Conservation (phyloP, 2,797 vertebrate species). For the Acipenser transmontanus region DNA sequence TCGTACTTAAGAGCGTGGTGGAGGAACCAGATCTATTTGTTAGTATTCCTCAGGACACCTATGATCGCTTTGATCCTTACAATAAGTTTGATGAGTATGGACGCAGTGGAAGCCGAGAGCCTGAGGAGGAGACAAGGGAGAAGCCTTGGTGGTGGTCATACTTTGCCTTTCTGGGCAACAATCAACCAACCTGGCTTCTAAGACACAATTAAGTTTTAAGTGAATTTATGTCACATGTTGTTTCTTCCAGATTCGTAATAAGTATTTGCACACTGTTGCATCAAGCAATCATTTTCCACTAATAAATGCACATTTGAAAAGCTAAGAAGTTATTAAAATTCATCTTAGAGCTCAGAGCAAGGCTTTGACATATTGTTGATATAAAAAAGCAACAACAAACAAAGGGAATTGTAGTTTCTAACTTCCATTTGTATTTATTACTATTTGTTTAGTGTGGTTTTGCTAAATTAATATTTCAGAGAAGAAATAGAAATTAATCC, state of each 20-base stretch:
- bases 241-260: not conserved
- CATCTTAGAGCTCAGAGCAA: too few relatives aligned
- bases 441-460: too few relatives aligned
- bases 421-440: too few relatives aligned
- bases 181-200: conserved; percentile 84
- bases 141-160: conserved; percentile 98
- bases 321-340: not conserved
- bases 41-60: conserved; percentile 31
- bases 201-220: conserved; percentile 54
- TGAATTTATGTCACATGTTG: not conserved
- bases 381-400: too few relatives aligned
- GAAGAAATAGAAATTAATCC: too few relatives aligned
- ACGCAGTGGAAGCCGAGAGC: conserved; percentile 21
- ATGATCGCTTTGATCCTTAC: conserved; percentile 62
- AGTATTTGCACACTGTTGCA: not conserved
- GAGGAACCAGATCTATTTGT: conserved; percentile 55
- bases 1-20: conserved; percentile 65
- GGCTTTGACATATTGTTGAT: too few relatives aligned
- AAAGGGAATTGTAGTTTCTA: too few relatives aligned
- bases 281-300: not conserved
- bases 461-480: too few relatives aligned
- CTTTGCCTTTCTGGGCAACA: conserved; percentile 73
- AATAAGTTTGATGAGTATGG: conserved; percentile 64
- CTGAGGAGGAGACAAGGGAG: conserved; percentile 52
- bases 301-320: not conserved